Conservation (phyloP, 2,888 invertebrate genomes). For the Notodonta dromedarius region DNA sequence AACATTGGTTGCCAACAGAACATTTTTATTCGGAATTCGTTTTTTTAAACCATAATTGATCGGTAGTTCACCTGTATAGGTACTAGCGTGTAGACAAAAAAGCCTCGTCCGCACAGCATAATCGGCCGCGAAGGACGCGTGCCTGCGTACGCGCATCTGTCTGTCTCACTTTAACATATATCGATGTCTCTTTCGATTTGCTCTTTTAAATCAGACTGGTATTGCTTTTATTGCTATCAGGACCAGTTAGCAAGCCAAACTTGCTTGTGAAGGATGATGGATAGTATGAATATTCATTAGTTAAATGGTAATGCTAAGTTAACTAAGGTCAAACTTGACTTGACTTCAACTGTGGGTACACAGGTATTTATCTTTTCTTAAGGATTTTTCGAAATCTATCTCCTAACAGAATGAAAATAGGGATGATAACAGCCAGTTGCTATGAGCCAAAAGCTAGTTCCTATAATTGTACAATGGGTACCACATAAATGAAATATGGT, state of each 20-base stretch:
- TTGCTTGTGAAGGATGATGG: slow-evolving; percentile 56
- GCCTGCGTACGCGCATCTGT: slow-evolving; percentile 69
- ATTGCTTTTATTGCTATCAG: slow-evolving; percentile 61
- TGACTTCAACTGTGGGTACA: background rate
- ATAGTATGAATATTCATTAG: slow-evolving; percentile 61
- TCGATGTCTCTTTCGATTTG: slow-evolving; percentile 45
- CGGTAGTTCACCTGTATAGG: slow-evolving; percentile 57
- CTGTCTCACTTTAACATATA: slow-evolving; percentile 46
- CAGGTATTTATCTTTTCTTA: too few relatives aligned
- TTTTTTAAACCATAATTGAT: slow-evolving; percentile 5
- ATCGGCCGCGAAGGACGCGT: slow-evolving; percentile 76
- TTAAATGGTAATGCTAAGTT: slow-evolving; percentile 50
- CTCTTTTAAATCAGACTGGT: slow-evolving; percentile 53
- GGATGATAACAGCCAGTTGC: too few relatives aligned
- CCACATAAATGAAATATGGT: too few relatives aligned
- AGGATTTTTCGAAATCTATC: too few relatives aligned
- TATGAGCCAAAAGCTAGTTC: too few relatives aligned
- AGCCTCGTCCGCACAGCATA: slow-evolving; percentile 53
- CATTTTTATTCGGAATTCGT: slow-evolving; percentile 26
- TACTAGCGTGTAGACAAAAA: slow-evolving; percentile 52
- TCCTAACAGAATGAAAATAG: too few relatives aligned
- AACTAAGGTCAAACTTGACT: slow-evolving; percentile 12
- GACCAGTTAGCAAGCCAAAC: slow-evolving; percentile 60
- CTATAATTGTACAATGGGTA: too few relatives aligned
- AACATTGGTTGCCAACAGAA: too few relatives aligned